Percentiles rank a stretch among this genome's conserved stretches.
These are phyloP conservation scores for Aplysia californica DNA, from an alignment of 1,140 invertebrate species.

Conservation along the genomic window DNA sequence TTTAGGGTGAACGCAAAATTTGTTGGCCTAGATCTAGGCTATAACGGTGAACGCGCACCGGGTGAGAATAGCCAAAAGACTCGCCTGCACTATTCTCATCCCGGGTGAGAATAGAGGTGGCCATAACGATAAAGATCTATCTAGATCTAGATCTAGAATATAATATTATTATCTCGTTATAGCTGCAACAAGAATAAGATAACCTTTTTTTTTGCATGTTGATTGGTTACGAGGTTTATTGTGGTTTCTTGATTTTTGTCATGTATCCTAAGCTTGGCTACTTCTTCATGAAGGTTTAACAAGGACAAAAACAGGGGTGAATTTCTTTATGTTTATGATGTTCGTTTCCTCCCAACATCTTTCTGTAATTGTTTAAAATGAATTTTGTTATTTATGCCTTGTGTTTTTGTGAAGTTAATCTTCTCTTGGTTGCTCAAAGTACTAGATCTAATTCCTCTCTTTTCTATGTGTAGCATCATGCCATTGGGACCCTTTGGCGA, in stretches of 20 bases:
- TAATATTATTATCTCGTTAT: background rate
- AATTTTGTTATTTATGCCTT: background rate
- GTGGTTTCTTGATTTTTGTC: background rate
- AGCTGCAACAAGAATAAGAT: background rate
- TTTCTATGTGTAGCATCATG: slow-evolving; percentile 40
- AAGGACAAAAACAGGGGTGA: background rate
- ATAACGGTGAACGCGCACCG: no score
- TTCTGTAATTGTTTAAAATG: background rate
- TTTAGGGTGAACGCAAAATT: no score
- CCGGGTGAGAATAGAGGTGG: background rate
- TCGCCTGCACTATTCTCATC: no score
- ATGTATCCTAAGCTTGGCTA: background rate
- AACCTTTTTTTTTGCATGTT: background rate
- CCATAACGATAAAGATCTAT: background rate
- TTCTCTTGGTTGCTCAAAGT: background rate
- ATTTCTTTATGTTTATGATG: background rate
- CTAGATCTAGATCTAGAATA: background rate
- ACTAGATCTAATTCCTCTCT: background rate
- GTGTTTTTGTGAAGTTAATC: background rate
- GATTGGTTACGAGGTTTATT: background rate
- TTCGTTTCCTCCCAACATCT: background rate
- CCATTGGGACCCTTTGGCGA: slow-evolving; percentile 66
- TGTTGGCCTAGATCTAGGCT: no score
- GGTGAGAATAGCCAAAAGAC: no score
- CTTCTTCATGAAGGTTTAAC: background rate